Conservation (phyloP, 2,113 vertebrate genomes). For the Chauna torquata region DNA sequence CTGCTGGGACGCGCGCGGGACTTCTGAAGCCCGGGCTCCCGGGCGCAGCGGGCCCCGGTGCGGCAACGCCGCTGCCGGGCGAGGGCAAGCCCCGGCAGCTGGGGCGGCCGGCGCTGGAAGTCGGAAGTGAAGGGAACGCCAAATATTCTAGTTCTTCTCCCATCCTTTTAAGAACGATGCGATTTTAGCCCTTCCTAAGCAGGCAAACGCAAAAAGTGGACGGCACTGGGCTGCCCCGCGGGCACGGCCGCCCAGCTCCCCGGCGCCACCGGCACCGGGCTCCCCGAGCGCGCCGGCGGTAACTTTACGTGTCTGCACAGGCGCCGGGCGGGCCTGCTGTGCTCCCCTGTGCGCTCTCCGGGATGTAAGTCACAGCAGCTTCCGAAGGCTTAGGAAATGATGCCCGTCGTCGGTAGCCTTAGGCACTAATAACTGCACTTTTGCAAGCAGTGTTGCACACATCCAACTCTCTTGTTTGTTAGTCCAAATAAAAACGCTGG, state of each 20-base stretch:
- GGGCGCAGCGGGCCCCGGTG: background rate
- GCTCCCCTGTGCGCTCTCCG: background rate
- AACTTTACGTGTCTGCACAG: rapidly evolving
- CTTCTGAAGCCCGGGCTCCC: background rate
- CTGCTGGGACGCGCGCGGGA: background rate
- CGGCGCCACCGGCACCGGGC: too few species aligned
- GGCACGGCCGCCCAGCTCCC: too few species aligned
- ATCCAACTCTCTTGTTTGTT: background rate
- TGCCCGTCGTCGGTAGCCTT: background rate
- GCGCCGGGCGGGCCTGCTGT: rapidly evolving
- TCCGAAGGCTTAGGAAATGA: rapidly evolving
- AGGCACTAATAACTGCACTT: background rate
- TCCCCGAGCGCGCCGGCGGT: too few species aligned
- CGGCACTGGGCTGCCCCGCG: background rate
- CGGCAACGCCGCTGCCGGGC: background rate
- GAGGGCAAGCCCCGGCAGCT: background rate
- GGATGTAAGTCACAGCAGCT: background rate
- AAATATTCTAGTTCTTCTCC: rapidly evolving
- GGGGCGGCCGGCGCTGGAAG: background rate
- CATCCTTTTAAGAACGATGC: rapidly evolving
- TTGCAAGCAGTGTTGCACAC: background rate
- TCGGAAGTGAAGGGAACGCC: background rate
- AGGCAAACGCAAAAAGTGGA: background rate
- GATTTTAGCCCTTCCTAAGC: background rate
- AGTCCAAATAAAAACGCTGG: background rate